Evolutionary conservation across 2,888 invertebrate species (phyloP).

Genomic region (Actias luna): DNA sequence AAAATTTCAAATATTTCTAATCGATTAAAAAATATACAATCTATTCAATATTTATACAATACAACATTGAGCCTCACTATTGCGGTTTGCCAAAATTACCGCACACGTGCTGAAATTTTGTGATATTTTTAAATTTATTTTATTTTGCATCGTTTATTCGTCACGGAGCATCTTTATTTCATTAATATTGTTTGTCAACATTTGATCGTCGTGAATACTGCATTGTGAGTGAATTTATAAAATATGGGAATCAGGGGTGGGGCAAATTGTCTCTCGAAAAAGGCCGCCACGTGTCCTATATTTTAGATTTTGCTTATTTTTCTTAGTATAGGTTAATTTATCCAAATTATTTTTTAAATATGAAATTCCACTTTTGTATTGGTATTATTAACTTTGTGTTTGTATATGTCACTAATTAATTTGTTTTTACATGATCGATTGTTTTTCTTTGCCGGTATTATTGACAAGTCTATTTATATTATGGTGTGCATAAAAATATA

Average conservation of each 20-base stretch:
- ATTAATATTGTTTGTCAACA: conserved; percentile 55
- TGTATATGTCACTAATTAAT: conserved; percentile 28
- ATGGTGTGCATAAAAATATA: background rate
- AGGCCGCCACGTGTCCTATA: conserved; percentile 78
- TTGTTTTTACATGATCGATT: conserved; percentile 60
- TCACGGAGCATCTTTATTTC: conserved; percentile 45
- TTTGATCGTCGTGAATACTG: conserved; percentile 47
- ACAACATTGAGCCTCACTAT: conserved; percentile 39
- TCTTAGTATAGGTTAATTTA: conserved; percentile 31
- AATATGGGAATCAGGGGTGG: conserved; percentile 73
- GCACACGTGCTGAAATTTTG: conserved; percentile 80
- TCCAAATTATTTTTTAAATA: conserved; percentile 17
- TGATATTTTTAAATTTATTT: conserved; percentile 75
- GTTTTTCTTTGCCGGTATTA: conserved; percentile 45
- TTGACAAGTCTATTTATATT: conserved; percentile 20
- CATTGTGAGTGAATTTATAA: conserved; percentile 57
- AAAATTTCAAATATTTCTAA: background rate
- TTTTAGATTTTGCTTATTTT: conserved; percentile 52
- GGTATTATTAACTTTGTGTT: background rate
- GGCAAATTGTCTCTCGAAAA: conserved; percentile 72
- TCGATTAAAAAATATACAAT: background rate
- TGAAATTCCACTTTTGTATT: conserved; percentile 20
- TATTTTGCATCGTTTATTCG: conserved; percentile 59
- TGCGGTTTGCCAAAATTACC: conserved; percentile 75
- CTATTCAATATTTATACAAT: conserved; percentile 5